Evolutionary conservation across 2,797 vertebrate genomes (phyloP), one percentile per base, ranked within the genome.

Genomic region (Falco columbarius): DNA sequence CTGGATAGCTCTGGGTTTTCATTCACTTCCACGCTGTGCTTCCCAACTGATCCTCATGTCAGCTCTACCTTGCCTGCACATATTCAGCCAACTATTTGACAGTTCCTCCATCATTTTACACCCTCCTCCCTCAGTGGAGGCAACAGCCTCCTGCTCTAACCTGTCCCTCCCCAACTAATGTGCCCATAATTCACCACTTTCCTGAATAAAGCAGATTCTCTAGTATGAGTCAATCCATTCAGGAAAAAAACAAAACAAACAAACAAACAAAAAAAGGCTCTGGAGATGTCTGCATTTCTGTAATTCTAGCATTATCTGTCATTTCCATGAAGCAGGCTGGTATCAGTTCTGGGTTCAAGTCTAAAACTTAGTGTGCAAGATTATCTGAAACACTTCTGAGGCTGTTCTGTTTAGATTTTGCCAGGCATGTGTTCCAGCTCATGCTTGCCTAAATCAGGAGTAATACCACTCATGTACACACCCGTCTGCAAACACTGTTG

Each of bases 61-160:
- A 89, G 26, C 59, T 89, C 74, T 40, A 32, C 77, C 88, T 52
- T 65, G 49, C 81, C 90, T 84, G 62, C 81, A 90, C 56, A 93
- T 10, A 44, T 42, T 56, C 88, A 92, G 32, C 84, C 85, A 67
- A n/a, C 44, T n/a, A 55, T 76, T 75, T 72, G 65, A 58, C 68
- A 86, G 72, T 79, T 85, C 65, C 51, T 73, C 63, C 86, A 61
- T 73, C 29, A 3, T 94, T 94, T 92, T 83, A 72, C 47, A 49
- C 49, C 70, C 66, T 88, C 40, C 70, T 92, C 6, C 46, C 42
- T 14, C 7, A 12, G 22, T 1, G 38, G 56, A 89, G 81, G 72
- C 84, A 87, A 65, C 72, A 92, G 81, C 79, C 95, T 95, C 83
- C 75, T 73, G 83, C 74, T 90, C 86, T 87, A 73, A 42, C 46